Base-by-base conservation (phyloP, 2,113 vertebrate genomes). In the Axis porcinus region DNA sequence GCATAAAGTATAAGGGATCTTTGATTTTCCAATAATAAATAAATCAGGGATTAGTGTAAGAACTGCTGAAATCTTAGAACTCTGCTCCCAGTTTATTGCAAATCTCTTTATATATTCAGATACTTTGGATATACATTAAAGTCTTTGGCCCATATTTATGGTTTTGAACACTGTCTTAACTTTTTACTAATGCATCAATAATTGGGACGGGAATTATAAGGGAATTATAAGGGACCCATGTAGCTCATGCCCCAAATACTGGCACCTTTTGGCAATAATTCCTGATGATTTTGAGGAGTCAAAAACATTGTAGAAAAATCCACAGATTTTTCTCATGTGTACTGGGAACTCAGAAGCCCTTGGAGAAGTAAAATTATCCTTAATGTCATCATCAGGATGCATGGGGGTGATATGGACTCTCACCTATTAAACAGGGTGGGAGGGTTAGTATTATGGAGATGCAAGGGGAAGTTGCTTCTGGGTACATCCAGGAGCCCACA, bases 11-110 rank as follows among this genome's bases (percentile, higher is more conserved):
- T 96, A 97, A 95, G 94, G 54, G 78, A 95, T 98, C 95, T 98
- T 98, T 98, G 97, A 97, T 98, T 98, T 98, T 97, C 92, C 76
- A 1, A 94, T 97, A 98, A 98, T 97, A 97, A 98, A 98, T 98
- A 98, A 98, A 96, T 97, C 96, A 98, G 96, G 98, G 95, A 97
- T 98, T 98, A 98, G 96, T 93, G 90, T 91, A 98, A 97, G 94
- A 97, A 93, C 94, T 97, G 94, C 96, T 97, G 96, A 98, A 98
- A 97, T 96, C 97, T 98, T 98, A 98, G 95, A 97, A 95, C 97
- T 96, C 79, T 97, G 93, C 40, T 62, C 84, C 94, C 60, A 94
- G 85, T 98, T 98, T 98, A 97, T 98, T 2, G 0, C 47, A 93
- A 96, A 91, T 82, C 45, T 89, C 88, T 98, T 97, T 97, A 98